These are phyloP conservation scores for Oryzias javanicus DNA, from an alignment of 2,113 vertebrate species.

Conservation along the genomic window DNA sequence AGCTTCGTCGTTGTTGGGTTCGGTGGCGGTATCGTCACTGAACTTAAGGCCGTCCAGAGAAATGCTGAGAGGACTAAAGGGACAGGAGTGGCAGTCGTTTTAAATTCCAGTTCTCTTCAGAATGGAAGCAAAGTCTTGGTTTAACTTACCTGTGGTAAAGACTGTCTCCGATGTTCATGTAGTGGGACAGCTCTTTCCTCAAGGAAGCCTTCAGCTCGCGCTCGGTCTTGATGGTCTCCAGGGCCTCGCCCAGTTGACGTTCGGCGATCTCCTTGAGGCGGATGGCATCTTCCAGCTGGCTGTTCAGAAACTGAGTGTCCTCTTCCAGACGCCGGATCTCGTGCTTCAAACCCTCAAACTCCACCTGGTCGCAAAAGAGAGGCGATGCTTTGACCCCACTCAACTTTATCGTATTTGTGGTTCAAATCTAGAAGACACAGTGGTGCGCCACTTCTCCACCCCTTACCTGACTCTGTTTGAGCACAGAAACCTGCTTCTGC, in stretches of 20 bases:
- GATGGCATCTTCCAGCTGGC: slow-evolving; percentile 95
- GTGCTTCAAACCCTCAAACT: slow-evolving; percentile 97
- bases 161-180: slow-evolving; percentile 96
- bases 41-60: slow-evolving; percentile 95
- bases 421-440: not conserved
- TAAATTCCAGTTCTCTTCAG: not conserved
- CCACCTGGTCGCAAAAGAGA: slow-evolving; percentile 80
- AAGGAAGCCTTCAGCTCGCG: slow-evolving; percentile 94
- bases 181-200: slow-evolving; percentile 95
- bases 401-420: too few species aligned
- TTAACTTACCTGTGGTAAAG: slow-evolving; percentile 63
- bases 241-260: slow-evolving; percentile 90
- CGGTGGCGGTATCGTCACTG: slow-evolving; percentile 79
- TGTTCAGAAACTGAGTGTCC: slow-evolving; percentile 93
- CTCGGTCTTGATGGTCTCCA: slow-evolving; percentile 96
- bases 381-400: not conserved
- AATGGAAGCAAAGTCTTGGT: not conserved
- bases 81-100: not conserved
- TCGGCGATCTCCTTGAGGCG: slow-evolving; percentile 95
- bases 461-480: slow-evolving; percentile 94
- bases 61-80: slow-evolving; percentile 82
- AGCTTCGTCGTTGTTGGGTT: slow-evolving; percentile 91
- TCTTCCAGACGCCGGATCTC: slow-evolving; percentile 96
- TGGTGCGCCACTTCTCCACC: not conserved
- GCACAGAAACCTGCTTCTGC: slow-evolving; percentile 95